Percentiles rank a stretch among this genome's conserved stretches.
Conservation (phyloP, 2,888 invertebrate species). For the Metallyticus violacea region DNA sequence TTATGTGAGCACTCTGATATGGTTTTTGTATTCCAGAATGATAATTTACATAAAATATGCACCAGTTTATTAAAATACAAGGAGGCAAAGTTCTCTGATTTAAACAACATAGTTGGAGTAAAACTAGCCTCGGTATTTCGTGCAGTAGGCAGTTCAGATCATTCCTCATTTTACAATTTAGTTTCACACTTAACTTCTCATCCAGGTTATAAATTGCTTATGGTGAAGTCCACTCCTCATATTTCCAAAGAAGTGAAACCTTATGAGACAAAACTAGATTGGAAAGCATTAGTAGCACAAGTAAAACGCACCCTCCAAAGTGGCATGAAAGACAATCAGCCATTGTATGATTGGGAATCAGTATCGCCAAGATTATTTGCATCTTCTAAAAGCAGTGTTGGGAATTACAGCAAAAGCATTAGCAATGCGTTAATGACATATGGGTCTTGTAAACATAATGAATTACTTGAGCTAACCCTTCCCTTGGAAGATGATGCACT, state of each 20-base stretch:
- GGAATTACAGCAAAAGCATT: constrained; percentile 38
- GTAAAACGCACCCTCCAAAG: constrained; percentile 42
- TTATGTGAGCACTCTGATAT: constrained; percentile 47
- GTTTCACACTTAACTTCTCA: constrained; percentile 47
- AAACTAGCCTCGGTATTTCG: constrained; percentile 50
- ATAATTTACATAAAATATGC: constrained; percentile 47
- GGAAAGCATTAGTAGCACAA: constrained; percentile 44
- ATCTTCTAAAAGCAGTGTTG: constrained; percentile 13
- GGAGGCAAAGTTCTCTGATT: constrained; percentile 44
- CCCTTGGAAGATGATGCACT: constrained; percentile 43
- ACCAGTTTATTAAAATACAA: constrained; percentile 41
- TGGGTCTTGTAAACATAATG: constrained; percentile 38
- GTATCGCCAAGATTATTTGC: constrained; percentile 24
- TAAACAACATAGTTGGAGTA: constrained; percentile 50
- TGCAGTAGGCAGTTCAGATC: constrained; percentile 41
- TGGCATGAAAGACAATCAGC: constrained; percentile 33
- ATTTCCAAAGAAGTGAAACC: constrained; percentile 39
- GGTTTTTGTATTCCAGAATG: constrained; percentile 51
- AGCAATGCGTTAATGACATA: constrained; percentile 48
- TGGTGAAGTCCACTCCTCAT: constrained; percentile 48
- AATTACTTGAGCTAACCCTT: constrained; percentile 34
- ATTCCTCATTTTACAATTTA: constrained; percentile 35
- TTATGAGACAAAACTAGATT: constrained; percentile 46
- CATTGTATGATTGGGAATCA: constrained; percentile 38
- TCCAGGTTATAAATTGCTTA: constrained; percentile 50